Percentiles rank a stretch among this genome's conserved stretches.
These are phyloP conservation scores for Leptarthrus brevirostris DNA, from an alignment of 2,888 invertebrate species.

Conservation along the genomic window DNA sequence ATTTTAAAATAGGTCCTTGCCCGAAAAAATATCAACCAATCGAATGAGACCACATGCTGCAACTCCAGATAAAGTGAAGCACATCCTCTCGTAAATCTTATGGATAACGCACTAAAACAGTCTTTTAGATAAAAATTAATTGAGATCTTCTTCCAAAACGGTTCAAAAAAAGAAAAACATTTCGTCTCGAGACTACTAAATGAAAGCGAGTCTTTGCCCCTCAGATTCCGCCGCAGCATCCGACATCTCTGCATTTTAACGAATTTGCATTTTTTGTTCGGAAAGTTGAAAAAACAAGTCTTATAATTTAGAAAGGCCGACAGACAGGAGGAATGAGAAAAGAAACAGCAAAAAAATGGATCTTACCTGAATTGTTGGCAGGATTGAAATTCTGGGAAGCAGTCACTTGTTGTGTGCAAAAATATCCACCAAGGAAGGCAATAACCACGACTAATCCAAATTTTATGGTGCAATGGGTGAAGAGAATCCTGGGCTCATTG, in stretches of 20 bases:
- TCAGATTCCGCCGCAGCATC: slow-evolving; percentile 16
- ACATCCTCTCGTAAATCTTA: slow-evolving; percentile 9
- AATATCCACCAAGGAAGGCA: slow-evolving; percentile 28
- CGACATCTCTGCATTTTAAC: slow-evolving; percentile 33
- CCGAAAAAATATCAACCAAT: slow-evolving; percentile 9
- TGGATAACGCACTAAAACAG: not conserved
- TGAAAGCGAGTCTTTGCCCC: slow-evolving; percentile 31
- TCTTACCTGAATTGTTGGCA: slow-evolving; percentile 32
- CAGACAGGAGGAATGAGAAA: slow-evolving; percentile 1
- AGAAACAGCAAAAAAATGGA: not conserved
- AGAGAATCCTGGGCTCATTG: slow-evolving; percentile 25
- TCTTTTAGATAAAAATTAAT: slow-evolving; percentile 29
- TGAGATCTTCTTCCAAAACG: slow-evolving; percentile 13
- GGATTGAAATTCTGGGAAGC: slow-evolving; percentile 41
- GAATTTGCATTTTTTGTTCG: slow-evolving; percentile 28
- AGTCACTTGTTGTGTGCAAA: slow-evolving; percentile 34
- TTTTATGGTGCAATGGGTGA: slow-evolving; percentile 7
- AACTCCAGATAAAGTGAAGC: slow-evolving; percentile 14
- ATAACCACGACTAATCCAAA: slow-evolving; percentile 22
- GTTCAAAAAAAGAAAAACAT: slow-evolving; percentile 5
- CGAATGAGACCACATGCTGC: slow-evolving; percentile 2
- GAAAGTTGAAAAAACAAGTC: slow-evolving; percentile 17
- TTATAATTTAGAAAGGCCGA: slow-evolving; percentile 41
- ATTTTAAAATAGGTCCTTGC: too few species aligned
- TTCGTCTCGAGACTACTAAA: slow-evolving; percentile 21